Evolutionary conservation across 2,888 invertebrate species (phyloP), one percentile per base, ranked within the genome.

Genomic region (Sinodicranocentrus sp.): DNA sequence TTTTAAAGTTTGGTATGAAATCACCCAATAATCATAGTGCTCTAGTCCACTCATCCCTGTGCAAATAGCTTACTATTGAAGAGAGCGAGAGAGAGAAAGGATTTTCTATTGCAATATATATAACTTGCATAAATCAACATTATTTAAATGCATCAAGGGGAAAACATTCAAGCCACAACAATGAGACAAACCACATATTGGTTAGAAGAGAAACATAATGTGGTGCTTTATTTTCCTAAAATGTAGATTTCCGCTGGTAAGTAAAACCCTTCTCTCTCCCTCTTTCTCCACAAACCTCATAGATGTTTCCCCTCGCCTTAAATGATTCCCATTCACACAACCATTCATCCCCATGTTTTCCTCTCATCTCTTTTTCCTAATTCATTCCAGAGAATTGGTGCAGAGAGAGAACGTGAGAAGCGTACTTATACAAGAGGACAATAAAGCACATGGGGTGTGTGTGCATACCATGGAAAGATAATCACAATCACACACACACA

Each of bases 401-500:
- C 83, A 77, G 83, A 83, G 71, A 63, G 82, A 39, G 82, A 54
- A 83, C 83, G 83, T 83, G 83, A 83, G 83, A 59, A 43, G 83
- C 59, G 33, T 83, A 72, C 83, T 52, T 57, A 83, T 43, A 25
- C 17, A 17, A 26, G 71, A 43, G 26, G 5, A 57, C 57, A 57
- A 57, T 57, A 23, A 57, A n/a, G 48, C 2, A 5, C n/a, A n/a
- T n/a, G 33, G 2, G 15, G 65, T 8, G 39, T 43, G 65, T 43
- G 43, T 19, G 21, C 19, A 21, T 23, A 23, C 65, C 19, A 48
- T 17, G 21, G 17, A 59, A 28, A 63, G 44, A 77, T 57, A 67
- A 63, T 63, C 63, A 26, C 44, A 61, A 75, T 65, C 28, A 23
- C 65, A 43, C 21, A 44, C 26, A 68, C 48, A 65, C 43, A 65